Conservation (phyloP, 2,888 invertebrate species). For the Nebria brevicollis region DNA sequence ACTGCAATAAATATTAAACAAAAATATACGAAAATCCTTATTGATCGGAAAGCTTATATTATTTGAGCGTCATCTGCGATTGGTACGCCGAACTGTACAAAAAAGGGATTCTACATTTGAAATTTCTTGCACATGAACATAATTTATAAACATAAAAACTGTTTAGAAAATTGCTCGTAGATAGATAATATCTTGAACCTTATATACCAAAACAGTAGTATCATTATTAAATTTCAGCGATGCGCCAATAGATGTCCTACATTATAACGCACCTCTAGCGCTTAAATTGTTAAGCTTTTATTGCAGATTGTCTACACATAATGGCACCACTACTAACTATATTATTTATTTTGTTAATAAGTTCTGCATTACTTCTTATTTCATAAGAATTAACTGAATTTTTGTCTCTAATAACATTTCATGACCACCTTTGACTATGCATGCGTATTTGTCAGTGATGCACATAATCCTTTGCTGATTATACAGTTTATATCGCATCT, state of each 20-base stretch:
- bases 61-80: neutral
- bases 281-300: neutral
- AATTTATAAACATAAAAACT: too few relatives aligned
- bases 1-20: neutral
- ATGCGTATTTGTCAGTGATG: slow-evolving; percentile 17
- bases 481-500: slow-evolving; percentile 14
- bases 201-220: neutral
- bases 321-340: neutral
- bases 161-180: neutral
- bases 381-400: too few relatives aligned
- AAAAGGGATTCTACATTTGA: neutral
- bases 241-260: neutral
- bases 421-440: slow-evolving; percentile 28
- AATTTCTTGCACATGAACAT: neutral
- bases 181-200: neutral
- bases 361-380: too few relatives aligned
- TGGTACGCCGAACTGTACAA: neutral
- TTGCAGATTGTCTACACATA: neutral
- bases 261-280: neutral
- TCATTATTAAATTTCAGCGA: neutral
- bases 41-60: neutral
- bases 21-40: neutral
- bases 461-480: slow-evolving; percentile 37
- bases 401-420: neutral
- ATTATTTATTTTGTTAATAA: neutral